Evolutionary conservation across 2,888 invertebrate species (phyloP), one percentile per base, ranked within the genome.

Genomic region (Phania funesta): DNA sequence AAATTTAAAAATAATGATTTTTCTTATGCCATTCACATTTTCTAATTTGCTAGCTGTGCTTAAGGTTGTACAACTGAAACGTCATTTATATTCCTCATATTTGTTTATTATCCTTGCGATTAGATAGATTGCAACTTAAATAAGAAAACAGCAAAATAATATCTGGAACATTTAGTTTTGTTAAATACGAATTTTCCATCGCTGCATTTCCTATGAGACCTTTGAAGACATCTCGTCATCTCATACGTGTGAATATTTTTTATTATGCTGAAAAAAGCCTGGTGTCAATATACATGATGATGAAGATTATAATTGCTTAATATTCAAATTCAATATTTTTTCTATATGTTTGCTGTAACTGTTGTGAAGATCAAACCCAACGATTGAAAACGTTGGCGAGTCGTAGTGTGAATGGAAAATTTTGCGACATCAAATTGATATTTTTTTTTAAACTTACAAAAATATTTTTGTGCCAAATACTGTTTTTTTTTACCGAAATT

Each of bases 271-370:
- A 35, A 16, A n/a, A 32, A 50, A n/a, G 50, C 11, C 29, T 32
- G 52, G 60, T 29, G 50, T 24, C 41, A 50, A 54, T 74, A 56
- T 35, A 46, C 65, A 56, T 71, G 54, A 56, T 52, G 79, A 18
- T 77, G 52, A 44, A 32, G 64, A 48, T 58, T 60, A 58, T 70
- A 78, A 82, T 82, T 82, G 74, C 64, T 65, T 38, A 74, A 78
- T 64, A 78, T 75, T 78, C 58, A 78, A 82, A 82, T 78, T 74
- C 29, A 68, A 54, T 74, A 58, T 52, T 68, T 54, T 35, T 22
- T 16, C 20, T 46, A 46, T 54, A 13, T 52, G 0, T 50, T 18
- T 44, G 20, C 32, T 16, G 16, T 38, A 38, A 22, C 9, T n/a
- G 32, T 32, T 60, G 32, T 38, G 41, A 50, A 78, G 78, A 71